phyloP scores from a whole-genome alignment of 2,797 vertebrate genomes.

The Pangasius larnaudii region DNA sequence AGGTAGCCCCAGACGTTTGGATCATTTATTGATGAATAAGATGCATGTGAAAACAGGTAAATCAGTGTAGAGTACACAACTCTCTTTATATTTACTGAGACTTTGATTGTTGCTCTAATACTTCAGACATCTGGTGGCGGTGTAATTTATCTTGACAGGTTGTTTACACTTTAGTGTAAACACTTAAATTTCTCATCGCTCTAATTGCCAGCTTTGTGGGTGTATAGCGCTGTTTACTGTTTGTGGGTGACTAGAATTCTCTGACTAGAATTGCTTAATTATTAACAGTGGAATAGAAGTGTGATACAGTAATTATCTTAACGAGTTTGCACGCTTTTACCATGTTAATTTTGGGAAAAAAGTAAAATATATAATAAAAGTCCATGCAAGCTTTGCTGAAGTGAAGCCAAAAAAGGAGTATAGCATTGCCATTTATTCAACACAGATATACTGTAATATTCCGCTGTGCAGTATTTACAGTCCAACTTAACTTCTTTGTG shows the following conservation, averaged over 20 bases:
- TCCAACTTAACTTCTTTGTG: background rate
- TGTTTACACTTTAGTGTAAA: conserved; percentile 70
- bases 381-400: conserved; percentile 37
- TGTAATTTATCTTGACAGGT: conserved; percentile 68
- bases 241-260: conserved; percentile 43
- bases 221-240: conserved; percentile 55
- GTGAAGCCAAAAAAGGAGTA: background rate
- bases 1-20: background rate
- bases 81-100: background rate
- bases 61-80: background rate
- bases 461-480: conserved; percentile 7
- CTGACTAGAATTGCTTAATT: conserved; percentile 65
- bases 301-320: conserved; percentile 80
- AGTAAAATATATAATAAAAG: conserved; percentile 27
- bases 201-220: conserved; percentile 74
- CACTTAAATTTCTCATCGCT: conserved; percentile 60
- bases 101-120: conserved; percentile 24
- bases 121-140: conserved; percentile 55
- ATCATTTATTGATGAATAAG: background rate
- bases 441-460: background rate
- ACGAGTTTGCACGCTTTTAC: conserved; percentile 73
- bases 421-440: background rate
- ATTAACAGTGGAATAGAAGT: conserved; percentile 72
- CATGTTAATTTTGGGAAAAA: conserved; percentile 46
- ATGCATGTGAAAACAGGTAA: background rate